Evolutionary conservation across 2,113 vertebrate genomes (phyloP), one percentile per base, ranked within the genome.

Genomic region (Odontophorus gujanensis): DNA sequence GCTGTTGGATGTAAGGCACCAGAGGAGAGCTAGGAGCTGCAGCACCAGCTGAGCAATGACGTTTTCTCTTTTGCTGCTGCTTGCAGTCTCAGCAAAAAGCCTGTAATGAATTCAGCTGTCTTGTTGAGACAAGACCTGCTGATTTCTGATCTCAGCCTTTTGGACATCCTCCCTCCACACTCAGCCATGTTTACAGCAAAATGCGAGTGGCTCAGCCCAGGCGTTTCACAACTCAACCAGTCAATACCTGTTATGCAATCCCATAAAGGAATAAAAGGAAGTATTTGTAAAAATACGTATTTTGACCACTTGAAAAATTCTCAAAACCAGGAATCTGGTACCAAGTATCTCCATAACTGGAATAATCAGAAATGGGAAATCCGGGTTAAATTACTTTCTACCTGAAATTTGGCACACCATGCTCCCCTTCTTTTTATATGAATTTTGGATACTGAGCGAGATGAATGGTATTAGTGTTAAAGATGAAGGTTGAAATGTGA

Each of bases 51-150:
- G 34, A 76, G 51, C 8, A 11, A 36, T 48, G 51, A 71, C 40
- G 13, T 20, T 42, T 26, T 38, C 69, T 34, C 69, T n/a, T 85
- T 82, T 90, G 87, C 81, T 92, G 19, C 51, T 69, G 53, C 61
- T 86, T 80, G 90, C 81, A 85, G 15, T 12, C 8, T 92, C 90
- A 81, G 92, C 95, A 89, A 61, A 91, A 96, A 66, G 7, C 57
- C 26, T 78, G 43, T 50, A 57, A 73, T 81, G 34, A 74, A 79
- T 85, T 76, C 62, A 59, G 38, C 20, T 2, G 62, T 6, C 93
- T 85, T 97, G 95, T 96, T 94, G 43, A 76, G 84, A 96, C 95
- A 94, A 63, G 93, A 87, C 58, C 71, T 78, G 48, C 51, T 72
- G 45, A 84, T 76, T 75, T 92, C 73, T 94, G 81, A 85, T 85